These are phyloP conservation scores for Drosophila setosimentum DNA, from an alignment of 2,888 invertebrate species.

Conservation along the genomic window DNA sequence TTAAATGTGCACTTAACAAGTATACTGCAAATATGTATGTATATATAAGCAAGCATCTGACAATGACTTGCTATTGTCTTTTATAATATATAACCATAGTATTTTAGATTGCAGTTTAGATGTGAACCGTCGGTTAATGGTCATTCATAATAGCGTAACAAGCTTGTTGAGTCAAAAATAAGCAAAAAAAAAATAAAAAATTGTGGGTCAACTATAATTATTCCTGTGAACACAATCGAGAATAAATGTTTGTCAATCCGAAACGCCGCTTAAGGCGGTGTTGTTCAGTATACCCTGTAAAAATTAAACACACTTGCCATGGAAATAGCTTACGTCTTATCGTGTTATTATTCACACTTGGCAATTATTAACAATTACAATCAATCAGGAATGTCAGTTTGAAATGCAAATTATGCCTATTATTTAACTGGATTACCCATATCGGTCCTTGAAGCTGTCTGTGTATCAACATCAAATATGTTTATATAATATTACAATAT, in stretches of 20 bases:
- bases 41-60: slow-evolving; percentile 18
- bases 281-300: slow-evolving; percentile 1
- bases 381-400: slow-evolving; percentile 2
- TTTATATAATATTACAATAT: background rate
- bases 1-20: slow-evolving; percentile 6
- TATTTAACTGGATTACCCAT: background rate
- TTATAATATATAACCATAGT: background rate
- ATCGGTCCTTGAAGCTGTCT: slow-evolving; percentile 1
- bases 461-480: background rate
- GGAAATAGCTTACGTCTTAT: background rate
- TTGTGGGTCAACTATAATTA: slow-evolving; percentile 6
- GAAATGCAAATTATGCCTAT: slow-evolving; percentile 25
- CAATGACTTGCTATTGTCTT: slow-evolving; percentile 45
- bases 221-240: slow-evolving; percentile 3
- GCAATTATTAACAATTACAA: slow-evolving; percentile 12
- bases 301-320: slow-evolving; percentile 3
- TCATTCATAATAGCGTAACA: slow-evolving; percentile 24
- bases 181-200: background rate
- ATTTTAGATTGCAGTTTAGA: background rate
- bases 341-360: background rate
- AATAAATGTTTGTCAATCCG: slow-evolving; percentile 4
- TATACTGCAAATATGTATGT: background rate
- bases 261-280: background rate
- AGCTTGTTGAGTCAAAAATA: slow-evolving; percentile 25
- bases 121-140: slow-evolving; percentile 27